Percentiles rank a stretch among this genome's conserved stretches.
Evolutionary conservation across 2,888 invertebrate species (phyloP).

Genomic region (Himalopsyche tibetana): DNA sequence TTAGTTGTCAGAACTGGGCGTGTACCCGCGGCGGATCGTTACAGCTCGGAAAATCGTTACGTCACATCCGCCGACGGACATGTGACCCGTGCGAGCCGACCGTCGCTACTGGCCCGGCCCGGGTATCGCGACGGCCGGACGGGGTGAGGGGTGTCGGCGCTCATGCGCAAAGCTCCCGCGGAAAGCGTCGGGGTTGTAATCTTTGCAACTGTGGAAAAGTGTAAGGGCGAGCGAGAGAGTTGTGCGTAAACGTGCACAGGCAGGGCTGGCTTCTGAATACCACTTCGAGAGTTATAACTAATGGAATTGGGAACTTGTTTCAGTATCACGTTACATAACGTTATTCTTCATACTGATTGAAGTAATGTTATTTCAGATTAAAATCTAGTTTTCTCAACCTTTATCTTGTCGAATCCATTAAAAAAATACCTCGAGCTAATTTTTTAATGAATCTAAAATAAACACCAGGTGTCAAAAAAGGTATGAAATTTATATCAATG

Average conservation of each 20-base stretch:
- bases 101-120: slow-evolving; percentile 39
- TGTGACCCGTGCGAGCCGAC: slow-evolving; percentile 27
- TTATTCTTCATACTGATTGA: no score
- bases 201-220: slow-evolving; percentile 32
- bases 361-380: no score
- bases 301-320: background rate
- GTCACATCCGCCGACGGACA: slow-evolving; percentile 37
- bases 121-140: slow-evolving; percentile 68
- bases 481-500: no score
- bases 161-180: slow-evolving; percentile 71
- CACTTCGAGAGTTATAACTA: background rate
- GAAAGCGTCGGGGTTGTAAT: slow-evolving; percentile 41
- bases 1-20: slow-evolving; percentile 36
- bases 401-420: no score
- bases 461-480: no score
- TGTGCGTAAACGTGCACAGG: background rate
- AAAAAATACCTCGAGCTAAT: no score
- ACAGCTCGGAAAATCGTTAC: slow-evolving; percentile 42
- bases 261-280: background rate
- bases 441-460: no score
- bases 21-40: slow-evolving; percentile 39
- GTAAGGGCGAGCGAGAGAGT: slow-evolving; percentile 8
- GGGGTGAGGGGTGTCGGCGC: slow-evolving; percentile 73
- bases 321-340: background rate
- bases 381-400: no score